These are phyloP conservation scores for Grapholita molesta DNA, from an alignment of 1,140 invertebrate genomes.

Conservation along the genomic window DNA sequence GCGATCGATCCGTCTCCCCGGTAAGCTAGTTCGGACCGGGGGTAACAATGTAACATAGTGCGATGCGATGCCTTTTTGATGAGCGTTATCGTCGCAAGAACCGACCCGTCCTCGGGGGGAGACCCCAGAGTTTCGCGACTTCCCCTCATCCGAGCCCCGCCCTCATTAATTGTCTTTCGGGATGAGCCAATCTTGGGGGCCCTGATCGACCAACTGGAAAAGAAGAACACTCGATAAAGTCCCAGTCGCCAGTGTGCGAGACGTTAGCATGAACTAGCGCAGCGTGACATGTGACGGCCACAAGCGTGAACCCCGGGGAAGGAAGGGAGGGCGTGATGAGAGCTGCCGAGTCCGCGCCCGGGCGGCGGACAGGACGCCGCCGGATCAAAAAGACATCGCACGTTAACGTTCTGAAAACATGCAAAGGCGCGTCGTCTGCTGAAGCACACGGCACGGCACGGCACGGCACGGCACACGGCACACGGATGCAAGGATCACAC, in stretches of 20 bases:
- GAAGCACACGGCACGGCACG: constrained; percentile 44
- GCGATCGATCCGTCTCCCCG: constrained; percentile 67
- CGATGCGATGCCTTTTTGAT: constrained; percentile 76
- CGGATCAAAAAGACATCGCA: constrained; percentile 75
- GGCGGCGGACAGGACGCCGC: constrained; percentile 35
- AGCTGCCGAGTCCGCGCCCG: constrained; percentile 38
- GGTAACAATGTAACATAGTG: constrained; percentile 72
- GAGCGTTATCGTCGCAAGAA: constrained; percentile 61
- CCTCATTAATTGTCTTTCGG: constrained; percentile 77
- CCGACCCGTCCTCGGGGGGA: constrained; percentile 72
- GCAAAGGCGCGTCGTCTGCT: constrained; percentile 49
- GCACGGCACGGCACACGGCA: no score
- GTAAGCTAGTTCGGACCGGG: constrained; percentile 56
- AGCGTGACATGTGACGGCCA: constrained; percentile 70
- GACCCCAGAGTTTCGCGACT: constrained; percentile 72
- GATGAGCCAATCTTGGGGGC: constrained; percentile 76
- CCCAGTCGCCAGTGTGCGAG: constrained; percentile 62
- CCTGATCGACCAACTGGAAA: constrained; percentile 77
- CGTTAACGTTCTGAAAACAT: constrained; percentile 58
- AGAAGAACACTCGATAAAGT: constrained; percentile 75
- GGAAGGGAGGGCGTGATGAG: constrained; percentile 55
- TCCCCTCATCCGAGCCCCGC: constrained; percentile 66
- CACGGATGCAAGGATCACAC: constrained; percentile 56
- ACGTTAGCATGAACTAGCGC: constrained; percentile 65
- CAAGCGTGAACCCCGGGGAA: constrained; percentile 47